Base-by-base conservation (phyloP, 1,140 invertebrate species). In the Phymastichus coffea region DNA sequence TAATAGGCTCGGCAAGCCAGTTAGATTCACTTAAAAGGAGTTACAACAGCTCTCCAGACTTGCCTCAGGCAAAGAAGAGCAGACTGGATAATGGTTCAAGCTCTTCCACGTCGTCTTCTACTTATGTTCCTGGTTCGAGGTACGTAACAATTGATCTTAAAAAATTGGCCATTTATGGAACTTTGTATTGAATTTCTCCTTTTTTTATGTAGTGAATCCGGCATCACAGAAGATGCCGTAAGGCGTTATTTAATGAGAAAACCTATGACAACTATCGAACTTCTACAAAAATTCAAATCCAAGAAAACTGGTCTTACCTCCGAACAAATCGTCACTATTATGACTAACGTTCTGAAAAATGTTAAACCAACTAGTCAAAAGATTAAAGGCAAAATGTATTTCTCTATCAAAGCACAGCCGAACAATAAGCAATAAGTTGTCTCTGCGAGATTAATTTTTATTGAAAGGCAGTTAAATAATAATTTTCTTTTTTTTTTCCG, bases 241-340 rank as follows among this genome's bases (percentile, higher is more conserved):
- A 82, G 94, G 17, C 84, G 95, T 15, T 99, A 98, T 76, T 80
- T 99, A 15, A 91, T 92, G 69, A 84, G 96, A 1, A 98, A 98
- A 72, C 95, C 95, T 2, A 96, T 98, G 89, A 98, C 95, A 1
- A 92, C 95, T 0, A 97, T 93, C 1, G 95, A 98, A 73, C 77
- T 98, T 14, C 74, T 98, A 6, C 92, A 95, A 40, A 98, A 98
- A 79, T 97, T 98, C 79, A 96, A 95, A 75, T 92, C 91, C 19
- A 96, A 96, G 74, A 94, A 95, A 68, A 92, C 91, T n/a, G 93
- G 93, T 10, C 82, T 97, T 26, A 88, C 86, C 17, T 92, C 88
- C 49, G 93, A 97, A 61, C 89, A 96, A 57, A 82, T 98, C 60
- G 94, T 96, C 2, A 91, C 90, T 64, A 89, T 92, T 17, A 96